Evolutionary conservation across 1,140 invertebrate species (phyloP).

Genomic region (Apis laboriosa): DNA sequence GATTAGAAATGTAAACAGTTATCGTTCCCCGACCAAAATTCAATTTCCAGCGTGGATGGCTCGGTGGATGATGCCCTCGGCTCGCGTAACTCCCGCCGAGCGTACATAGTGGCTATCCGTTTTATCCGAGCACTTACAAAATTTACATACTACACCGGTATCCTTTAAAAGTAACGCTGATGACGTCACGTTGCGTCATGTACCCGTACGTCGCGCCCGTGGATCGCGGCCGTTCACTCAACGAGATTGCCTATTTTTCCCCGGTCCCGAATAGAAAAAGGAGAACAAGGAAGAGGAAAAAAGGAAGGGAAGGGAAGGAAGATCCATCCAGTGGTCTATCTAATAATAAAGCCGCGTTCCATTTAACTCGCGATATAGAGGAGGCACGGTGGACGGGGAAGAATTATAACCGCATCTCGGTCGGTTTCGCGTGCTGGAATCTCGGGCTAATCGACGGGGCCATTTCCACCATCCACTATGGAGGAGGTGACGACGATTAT

Average conservation of each 20-base stretch:
- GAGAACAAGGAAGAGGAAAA: not conserved
- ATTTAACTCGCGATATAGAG: not conserved
- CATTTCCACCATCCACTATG: slow-evolving; percentile 20
- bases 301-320: not conserved
- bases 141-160: slow-evolving; percentile 33
- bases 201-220: not conserved
- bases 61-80: too few relatives aligned
- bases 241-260: slow-evolving; percentile 38
- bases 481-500: slow-evolving; percentile 62
- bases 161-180: slow-evolving; percentile 37
- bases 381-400: too few relatives aligned
- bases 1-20: slow-evolving; percentile 20
- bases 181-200: not conserved
- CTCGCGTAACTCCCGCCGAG: not conserved
- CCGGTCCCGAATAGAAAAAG: not conserved
- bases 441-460: slow-evolving; percentile 29
- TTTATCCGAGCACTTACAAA: slow-evolving; percentile 29
- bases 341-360: slow-evolving; percentile 7
- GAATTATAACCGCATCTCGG: slow-evolving; percentile 20
- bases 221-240: slow-evolving; percentile 9
- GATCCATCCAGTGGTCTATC: not conserved
- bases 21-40: slow-evolving; percentile 12
- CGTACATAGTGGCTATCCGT: not conserved
- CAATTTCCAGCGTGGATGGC: too few relatives aligned
- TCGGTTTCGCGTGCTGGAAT: slow-evolving; percentile 6